Evolutionary conservation across 2,888 invertebrate species (phyloP), one percentile per base, ranked within the genome.

Genomic region (Digitonthophagus gazella): DNA sequence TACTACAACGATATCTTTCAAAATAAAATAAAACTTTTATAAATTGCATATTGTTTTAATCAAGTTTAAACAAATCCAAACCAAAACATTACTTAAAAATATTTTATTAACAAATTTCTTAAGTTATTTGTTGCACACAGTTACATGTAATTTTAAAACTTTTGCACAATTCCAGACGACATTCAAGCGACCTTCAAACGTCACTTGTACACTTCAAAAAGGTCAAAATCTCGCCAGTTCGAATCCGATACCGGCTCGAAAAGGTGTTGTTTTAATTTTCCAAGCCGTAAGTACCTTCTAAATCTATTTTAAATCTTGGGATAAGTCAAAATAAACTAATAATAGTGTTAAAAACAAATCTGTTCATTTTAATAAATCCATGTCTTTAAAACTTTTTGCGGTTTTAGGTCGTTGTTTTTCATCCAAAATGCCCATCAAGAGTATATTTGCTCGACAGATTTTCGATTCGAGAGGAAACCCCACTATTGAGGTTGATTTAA

Each of bases 401-500:
- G 3, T 44, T 44, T 44, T 44, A 44, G 28, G 11, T 44, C 28
- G 28, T 44, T 11, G 28, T 44, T 44, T 44, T 44, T 44, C 28
- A 44, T 1, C 6, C 18, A 19, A 61, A 18, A 61, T 61, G 61
- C 61, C 61, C n/a, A 61, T 61, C 61, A 61, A 61, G n/a, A 61
- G 61, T 61, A 61, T 61, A 5, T 61, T 18, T 18, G 98, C 98
- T 74, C 94, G 98, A 83, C 96, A 96, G 85, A 98, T 99, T 85
- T 99, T 95, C 84, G 98, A 99, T 86, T 98, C 98, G 69, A 93
- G 98, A 83, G 99, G 98, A 72, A 99, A 98, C 82, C 99, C 99
- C 73, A 99, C 99, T 54, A 97, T 99, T 65, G 99, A 99, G 85
- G 98, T 99, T 75, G 91, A 91, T 79, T 82, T 91, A 76, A 86